Base-by-base conservation (phyloP, 1,140 invertebrate species). In the Aphis gossypii region DNA sequence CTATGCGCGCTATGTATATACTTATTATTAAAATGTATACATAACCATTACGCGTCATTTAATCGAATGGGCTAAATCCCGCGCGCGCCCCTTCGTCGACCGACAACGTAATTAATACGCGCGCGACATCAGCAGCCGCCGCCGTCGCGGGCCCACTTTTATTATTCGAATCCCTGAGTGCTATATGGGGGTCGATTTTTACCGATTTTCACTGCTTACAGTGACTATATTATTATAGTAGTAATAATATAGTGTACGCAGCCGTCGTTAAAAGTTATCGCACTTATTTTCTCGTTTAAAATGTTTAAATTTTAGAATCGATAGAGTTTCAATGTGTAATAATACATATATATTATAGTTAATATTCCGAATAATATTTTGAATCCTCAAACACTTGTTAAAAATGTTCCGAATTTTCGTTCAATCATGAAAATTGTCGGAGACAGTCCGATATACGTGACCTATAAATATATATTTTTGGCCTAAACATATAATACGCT, bases 31-130 rank as follows among this genome's bases (percentile, higher is more conserved):
- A 56, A 89, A 56, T 38, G 51, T 56, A 54, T 89, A 51, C 68
- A 92, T 92, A 92, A 46, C 21, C 91, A 92, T 92, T 92, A 92
- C 91, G 91, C 41, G 46, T 92, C 91, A 92, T 92, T 92, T 92
- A 92, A 92, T 92, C 41, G 68, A 56, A 89, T 38, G 51, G 35
- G 35, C 35, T 56, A 56, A 56, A 89, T 38, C 51, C 41, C 30
- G 48, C 48, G 48, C n/a, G 88, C 51, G 35, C 48, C 35, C 48
- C 41, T 41, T 30, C 88, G 14, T n/a, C 51, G 35, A 25, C 44
- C 88, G 35, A 89, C 86, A 20, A 87, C 44, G 35, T 89, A 89
- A 89, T 89, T 89, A 89, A 89, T 56, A 89, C 46, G 20, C 30
- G 46, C 51, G 88, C 88, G 48, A 51, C n/a, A 35, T 35, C 87